Conservation (phyloP, 2,797 vertebrate species). For the Melanotaenia nigrans region DNA sequence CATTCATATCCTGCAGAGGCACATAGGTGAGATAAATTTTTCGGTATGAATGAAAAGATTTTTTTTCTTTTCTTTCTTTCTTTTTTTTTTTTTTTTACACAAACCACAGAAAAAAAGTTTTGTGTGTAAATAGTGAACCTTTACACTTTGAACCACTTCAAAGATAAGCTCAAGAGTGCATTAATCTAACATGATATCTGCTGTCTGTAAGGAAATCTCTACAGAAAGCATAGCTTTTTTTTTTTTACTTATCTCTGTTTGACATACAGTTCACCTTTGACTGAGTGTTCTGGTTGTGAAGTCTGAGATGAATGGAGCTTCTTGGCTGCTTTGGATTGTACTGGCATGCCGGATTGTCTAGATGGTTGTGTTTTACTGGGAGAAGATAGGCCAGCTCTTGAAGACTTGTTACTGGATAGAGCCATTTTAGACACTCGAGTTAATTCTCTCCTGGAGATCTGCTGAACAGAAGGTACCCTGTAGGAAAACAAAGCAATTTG, state of each 20-base stretch:
- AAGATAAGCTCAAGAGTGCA: neutral
- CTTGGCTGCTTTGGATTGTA: constrained; percentile 11
- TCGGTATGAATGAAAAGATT: neutral
- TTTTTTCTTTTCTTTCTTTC: too few relatives aligned
- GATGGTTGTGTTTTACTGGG: constrained; percentile 14
- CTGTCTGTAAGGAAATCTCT: neutral
- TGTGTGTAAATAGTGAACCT: neutral
- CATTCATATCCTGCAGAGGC: neutral
- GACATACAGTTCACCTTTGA: constrained; percentile 27
- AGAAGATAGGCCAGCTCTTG: constrained; percentile 4
- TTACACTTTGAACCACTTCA: neutral
- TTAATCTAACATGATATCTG: neutral
- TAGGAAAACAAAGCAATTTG: constrained; percentile 13
- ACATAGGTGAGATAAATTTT: neutral
- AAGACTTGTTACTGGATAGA: constrained; percentile 2
- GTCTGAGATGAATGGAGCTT: constrained; percentile 23
- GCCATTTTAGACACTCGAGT: neutral
- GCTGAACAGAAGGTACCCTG: constrained; percentile 36
- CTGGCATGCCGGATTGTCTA: neutral
- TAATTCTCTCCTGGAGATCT: constrained; percentile 1
- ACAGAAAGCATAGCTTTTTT: neutral
- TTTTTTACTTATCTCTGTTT: neutral
- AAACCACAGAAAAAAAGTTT: neutral
- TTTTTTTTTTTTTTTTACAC: neutral
- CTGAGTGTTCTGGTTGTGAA: constrained; percentile 5